Percentiles rank a stretch among this genome's conserved stretches.
Conservation (phyloP, 2,888 invertebrate species). For the Fabriciana adippe region DNA sequence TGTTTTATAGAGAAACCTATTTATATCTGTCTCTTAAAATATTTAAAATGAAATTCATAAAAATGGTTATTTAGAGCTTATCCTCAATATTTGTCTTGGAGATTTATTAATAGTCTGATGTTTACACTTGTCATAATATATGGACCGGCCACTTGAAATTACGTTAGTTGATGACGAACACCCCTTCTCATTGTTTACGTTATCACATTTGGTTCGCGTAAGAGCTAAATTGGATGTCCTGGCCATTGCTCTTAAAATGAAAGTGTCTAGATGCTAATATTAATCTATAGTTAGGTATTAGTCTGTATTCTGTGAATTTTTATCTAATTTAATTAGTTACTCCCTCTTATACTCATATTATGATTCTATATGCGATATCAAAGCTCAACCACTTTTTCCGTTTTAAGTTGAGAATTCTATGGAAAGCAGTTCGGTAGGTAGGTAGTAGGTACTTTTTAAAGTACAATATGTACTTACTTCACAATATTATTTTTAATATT, state of each 20-base stretch:
- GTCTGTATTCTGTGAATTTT: not conserved
- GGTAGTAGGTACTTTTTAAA: too few species aligned
- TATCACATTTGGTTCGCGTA: constrained; percentile 54
- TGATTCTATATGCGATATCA: too few species aligned
- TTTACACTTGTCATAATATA: constrained; percentile 28
- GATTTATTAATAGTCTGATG: constrained; percentile 28
- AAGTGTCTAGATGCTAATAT: not conserved
- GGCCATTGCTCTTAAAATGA: constrained; percentile 8
- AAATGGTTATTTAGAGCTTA: not conserved
- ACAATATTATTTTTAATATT: too few species aligned
- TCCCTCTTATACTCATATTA: too few species aligned
- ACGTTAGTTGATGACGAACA: constrained; percentile 47
- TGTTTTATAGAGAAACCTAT: too few species aligned
- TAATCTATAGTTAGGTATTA: not conserved
- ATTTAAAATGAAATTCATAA: too few species aligned
- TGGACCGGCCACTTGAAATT: constrained; percentile 24
- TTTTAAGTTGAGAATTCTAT: too few species aligned
- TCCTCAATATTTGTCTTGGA: constrained; percentile 10
- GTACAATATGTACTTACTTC: too few species aligned
- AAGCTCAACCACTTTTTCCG: too few species aligned
- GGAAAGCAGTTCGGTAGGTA: too few species aligned
- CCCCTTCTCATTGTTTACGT: constrained; percentile 50
- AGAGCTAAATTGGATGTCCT: constrained; percentile 31
- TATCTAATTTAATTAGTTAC: too few species aligned
- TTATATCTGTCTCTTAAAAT: too few species aligned